Base-by-base conservation (phyloP, 2,113 vertebrate genomes). In the Piaya cayana region DNA sequence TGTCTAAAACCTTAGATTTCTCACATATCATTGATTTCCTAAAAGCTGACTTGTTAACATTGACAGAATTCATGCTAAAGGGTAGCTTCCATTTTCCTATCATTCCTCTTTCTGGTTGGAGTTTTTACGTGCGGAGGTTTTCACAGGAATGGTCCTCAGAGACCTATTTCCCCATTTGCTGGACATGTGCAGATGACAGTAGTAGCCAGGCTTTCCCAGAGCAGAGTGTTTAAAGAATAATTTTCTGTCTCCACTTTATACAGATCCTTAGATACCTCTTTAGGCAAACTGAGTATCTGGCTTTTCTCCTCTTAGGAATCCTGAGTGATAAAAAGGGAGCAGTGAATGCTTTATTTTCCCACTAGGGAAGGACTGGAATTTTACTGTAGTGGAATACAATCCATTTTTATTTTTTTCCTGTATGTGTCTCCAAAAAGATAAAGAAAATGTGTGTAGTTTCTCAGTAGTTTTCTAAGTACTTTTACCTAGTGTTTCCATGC, bases 1-100 rank as follows among this genome's bases (percentile, higher is more conserved):
- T 56, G 80, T 50, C 17, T 90, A 76, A 78, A 76, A 59, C 26
- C n/a, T 92, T 45, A 58, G 32, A 45, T 75, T 93, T 97, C 70
- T 96, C 63, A 50, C 69, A 16, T 47, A 10, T 63, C 62, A 68
- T 88, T 32, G 21, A 11, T 94, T 88, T 83, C 19, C 72, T 39
- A 36, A 26, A 49, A 36, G 15, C 29, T 53, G 47, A 11, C 9
- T 49, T 37, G 11, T 78, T 70, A 37, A 11, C 30, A 8, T 52
- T 16, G 42, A n/a, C 11, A 17, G 36, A 27, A 15, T 21, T 80
- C 4, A 8, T 26, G 6, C 18, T 9, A 13, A 47, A 60, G 43
- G 27, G 20, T 69, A 29, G 37, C 7, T 62, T 58, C 26, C 1
- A 23, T 87, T 88, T 58, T 55, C 43, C 32, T 72, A 0, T 39